Evolutionary conservation across 1,140 invertebrate species (phyloP).

Genomic region (Drosophila busckii): DNA sequence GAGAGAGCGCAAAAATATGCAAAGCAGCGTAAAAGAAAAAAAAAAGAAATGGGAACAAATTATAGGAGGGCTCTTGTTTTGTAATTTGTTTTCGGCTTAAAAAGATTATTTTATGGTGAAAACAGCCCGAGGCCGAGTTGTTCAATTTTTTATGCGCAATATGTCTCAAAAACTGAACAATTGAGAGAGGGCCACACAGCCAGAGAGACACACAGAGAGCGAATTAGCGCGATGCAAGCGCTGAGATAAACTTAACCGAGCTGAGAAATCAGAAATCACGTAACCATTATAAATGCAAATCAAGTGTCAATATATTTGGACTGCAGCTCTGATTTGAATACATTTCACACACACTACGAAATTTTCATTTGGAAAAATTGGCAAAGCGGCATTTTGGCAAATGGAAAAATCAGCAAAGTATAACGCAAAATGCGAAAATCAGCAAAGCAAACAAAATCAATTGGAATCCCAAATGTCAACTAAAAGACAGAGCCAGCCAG

Average conservation of each 20-base stretch:
- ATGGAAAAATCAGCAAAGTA: constrained; percentile 25
- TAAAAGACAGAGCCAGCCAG: no score
- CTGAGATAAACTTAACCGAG: constrained; percentile 13
- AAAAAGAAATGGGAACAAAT: constrained; percentile 43
- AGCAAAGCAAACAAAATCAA: constrained; percentile 69
- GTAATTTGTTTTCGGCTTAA: constrained; percentile 75
- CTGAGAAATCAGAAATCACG: constrained; percentile 42
- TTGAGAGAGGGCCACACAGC: constrained; percentile 3
- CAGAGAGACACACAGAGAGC: neutral
- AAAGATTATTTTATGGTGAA: constrained; percentile 76
- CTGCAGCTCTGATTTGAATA: constrained; percentile 50
- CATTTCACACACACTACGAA: constrained; percentile 25
- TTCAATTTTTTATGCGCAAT: constrained; percentile 68
- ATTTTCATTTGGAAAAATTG: constrained; percentile 55
- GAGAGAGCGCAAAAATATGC: no score
- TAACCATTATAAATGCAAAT: constrained; percentile 73
- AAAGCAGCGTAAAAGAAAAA: constrained; percentile 6
- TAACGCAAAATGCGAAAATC: constrained; percentile 49
- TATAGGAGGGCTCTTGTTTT: constrained; percentile 56
- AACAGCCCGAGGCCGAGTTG: constrained; percentile 58
- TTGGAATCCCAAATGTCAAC: constrained; percentile 66
- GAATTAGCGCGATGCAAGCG: constrained; percentile 28
- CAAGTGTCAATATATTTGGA: constrained; percentile 68
- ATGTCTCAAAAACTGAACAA: constrained; percentile 34
- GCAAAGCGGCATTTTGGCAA: constrained; percentile 8